Evolutionary conservation across 2,888 invertebrate species (phyloP).

Genomic region (Graphium colonna): DNA sequence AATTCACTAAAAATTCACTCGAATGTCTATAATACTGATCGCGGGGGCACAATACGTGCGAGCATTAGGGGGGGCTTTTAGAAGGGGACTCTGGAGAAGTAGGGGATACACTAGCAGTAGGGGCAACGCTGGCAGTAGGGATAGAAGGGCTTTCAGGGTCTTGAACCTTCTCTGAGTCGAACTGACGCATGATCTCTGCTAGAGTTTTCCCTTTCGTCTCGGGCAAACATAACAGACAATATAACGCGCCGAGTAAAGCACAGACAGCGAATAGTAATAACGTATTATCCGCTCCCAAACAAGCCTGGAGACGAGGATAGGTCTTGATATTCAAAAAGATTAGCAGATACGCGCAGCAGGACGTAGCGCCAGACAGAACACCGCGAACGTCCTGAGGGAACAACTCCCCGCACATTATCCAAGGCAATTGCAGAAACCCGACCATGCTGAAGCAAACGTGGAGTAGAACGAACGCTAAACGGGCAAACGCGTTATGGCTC

Average conservation of each 20-base stretch:
- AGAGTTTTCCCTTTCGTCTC: slow-evolving; percentile 86
- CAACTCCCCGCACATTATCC: slow-evolving; percentile 87
- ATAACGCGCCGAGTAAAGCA: slow-evolving; percentile 81
- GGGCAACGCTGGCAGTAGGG: not conserved
- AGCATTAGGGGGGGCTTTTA: not conserved
- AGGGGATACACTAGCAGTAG: not conserved
- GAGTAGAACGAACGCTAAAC: slow-evolving; percentile 81
- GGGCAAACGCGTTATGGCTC: slow-evolving; percentile 71
- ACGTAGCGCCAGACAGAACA: slow-evolving; percentile 84
- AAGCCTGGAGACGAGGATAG: slow-evolving; percentile 77
- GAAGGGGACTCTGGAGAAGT: not conserved
- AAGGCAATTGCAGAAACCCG: slow-evolving; percentile 86
- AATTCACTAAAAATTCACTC: slow-evolving; percentile 30
- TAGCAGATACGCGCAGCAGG: slow-evolving; percentile 84
- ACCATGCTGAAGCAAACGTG: slow-evolving; percentile 88
- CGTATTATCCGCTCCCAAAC: slow-evolving; percentile 42
- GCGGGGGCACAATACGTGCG: slow-evolving; percentile 32
- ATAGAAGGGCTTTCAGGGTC: not conserved
- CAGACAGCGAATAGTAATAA: slow-evolving; percentile 82
- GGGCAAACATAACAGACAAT: slow-evolving; percentile 81
- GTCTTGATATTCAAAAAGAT: slow-evolving; percentile 86
- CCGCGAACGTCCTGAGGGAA: slow-evolving; percentile 85
- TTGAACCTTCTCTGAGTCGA: slow-evolving; percentile 51
- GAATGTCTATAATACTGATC: slow-evolving; percentile 62
- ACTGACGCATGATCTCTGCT: slow-evolving; percentile 83